Base-by-base conservation (phyloP, 2,797 vertebrate genomes). In the Pogonophryne albipinna region DNA sequence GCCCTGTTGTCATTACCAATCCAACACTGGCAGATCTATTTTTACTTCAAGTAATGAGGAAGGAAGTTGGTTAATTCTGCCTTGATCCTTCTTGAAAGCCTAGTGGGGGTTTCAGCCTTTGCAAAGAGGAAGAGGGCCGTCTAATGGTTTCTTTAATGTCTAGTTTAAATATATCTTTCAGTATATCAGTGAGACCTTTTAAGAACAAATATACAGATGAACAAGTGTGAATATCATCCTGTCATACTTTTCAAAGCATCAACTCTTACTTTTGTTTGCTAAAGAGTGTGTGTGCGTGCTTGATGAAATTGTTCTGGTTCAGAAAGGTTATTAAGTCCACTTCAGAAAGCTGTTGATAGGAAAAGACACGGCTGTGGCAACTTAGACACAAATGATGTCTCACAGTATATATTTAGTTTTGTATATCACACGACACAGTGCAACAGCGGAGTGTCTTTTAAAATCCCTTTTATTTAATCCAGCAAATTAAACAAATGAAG, bases 61-160 rank as follows among this genome's bases (percentile, higher is more conserved):
- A 87, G 89, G 90, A 94, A 91, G 90, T 91, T 87, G 85, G 86
- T 87, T 92, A 92, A 91, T 92, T 88, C 84, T 46, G 84, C 87
- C 90, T 91, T 91, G 84, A 93, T 92, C 90, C 80, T 76, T 89
- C 78, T 87, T 88, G 86, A 89, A 92, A 91, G 90, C 79, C 67
- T 71, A 41, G 73, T 85, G 80, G 87, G 83, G 81, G 69, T 74
- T 85, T 87, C 50, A 78, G 78, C 60, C 80, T 50, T 55, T 78
- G 84, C 72, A 76, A 79, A 80, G 80, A 74, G 86, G 71, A 85
- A 85, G 72, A 62, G 60, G 61, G 79, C 57, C 6, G 16, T 85
- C 85, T 91, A 87, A 91, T 89, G 80, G 82, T 66, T 87, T 79
- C 80, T 91, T 90, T 89, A 87, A 90, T 91, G 77, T 85, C 62